Percentiles rank a stretch among this genome's conserved stretches.
Conservation (phyloP, 2,888 invertebrate species). For the Pachymerium ferrugineum region DNA sequence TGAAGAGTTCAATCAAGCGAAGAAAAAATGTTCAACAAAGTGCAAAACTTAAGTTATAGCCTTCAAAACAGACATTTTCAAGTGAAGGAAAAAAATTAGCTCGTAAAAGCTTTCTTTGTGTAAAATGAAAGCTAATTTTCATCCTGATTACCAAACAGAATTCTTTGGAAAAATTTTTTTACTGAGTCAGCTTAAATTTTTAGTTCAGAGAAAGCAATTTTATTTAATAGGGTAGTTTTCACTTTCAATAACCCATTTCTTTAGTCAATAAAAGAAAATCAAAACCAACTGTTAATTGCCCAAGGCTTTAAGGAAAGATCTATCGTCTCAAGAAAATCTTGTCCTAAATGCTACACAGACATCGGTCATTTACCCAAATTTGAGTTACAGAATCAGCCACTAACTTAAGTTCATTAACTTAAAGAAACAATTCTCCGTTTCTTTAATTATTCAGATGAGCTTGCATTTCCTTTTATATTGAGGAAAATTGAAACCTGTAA, state of each 20-base stretch:
- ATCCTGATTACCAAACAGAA: neutral
- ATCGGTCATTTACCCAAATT: conserved; percentile 11
- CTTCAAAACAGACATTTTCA: neutral
- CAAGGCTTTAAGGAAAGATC: too few species aligned
- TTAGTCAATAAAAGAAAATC: too few species aligned
- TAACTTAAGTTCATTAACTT: conserved; percentile 5
- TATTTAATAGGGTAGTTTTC: neutral
- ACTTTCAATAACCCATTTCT: neutral
- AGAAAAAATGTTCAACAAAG: conserved; percentile 7
- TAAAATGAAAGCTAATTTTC: neutral
- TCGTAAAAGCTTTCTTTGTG: neutral
- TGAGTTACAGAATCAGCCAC: too few species aligned
- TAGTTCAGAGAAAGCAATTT: neutral
- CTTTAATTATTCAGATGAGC: neutral
- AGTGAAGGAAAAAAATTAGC: neutral
- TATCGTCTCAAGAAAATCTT: neutral
- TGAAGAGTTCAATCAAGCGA: conserved; percentile 1
- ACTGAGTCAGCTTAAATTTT: neutral
- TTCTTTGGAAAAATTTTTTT: neutral
- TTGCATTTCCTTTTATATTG: too few species aligned
- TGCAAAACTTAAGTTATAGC: neutral
- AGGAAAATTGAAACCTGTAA: too few species aligned
- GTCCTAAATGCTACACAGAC: neutral
- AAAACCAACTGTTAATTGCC: too few species aligned
- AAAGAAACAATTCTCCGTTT: too few species aligned